Evolutionary conservation across 2,888 invertebrate species (phyloP).

Genomic region (Dicyrtomina minuta): DNA sequence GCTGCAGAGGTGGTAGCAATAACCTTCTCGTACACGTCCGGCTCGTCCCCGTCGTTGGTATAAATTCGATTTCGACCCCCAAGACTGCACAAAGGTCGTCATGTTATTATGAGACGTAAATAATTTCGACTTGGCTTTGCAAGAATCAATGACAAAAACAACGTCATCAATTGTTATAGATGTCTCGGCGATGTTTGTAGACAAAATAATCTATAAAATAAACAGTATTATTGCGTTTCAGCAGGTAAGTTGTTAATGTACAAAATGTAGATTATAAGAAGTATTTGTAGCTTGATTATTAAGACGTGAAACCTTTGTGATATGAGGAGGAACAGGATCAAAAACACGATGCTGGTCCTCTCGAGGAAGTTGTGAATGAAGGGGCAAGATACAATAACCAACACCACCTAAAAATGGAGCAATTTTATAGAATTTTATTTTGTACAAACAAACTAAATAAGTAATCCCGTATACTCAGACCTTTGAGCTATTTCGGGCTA

Average conservation of each 20-base stretch:
- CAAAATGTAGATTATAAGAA: too few relatives aligned
- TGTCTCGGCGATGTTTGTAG: conserved; percentile 98
- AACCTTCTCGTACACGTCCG: conserved; percentile 90
- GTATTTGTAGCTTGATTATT: too few relatives aligned
- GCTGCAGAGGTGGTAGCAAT: conserved; percentile 85
- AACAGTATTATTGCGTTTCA: too few relatives aligned
- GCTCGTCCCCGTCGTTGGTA: conserved; percentile 94
- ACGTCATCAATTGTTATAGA: conserved; percentile 98
- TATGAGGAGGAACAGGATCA: conserved; percentile 75
- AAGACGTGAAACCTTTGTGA: conserved; percentile 71
- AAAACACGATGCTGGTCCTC: conserved; percentile 95
- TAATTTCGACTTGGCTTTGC: conserved; percentile 95
- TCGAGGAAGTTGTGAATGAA: conserved; percentile 96
- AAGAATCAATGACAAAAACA: conserved; percentile 94
- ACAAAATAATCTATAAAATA: conserved; percentile 75
- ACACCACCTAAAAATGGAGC: conserved; percentile 59
- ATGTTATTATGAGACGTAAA: conserved; percentile 98
- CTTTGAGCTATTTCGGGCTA: too few relatives aligned
- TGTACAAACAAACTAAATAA: neutral
- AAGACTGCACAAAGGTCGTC: conserved; percentile 96
- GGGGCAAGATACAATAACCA: conserved; percentile 77
- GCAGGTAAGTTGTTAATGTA: too few relatives aligned
- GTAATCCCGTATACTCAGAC: neutral
- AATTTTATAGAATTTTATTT: too few relatives aligned
- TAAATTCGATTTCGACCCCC: conserved; percentile 91